Evolutionary conservation across 2,113 vertebrate genomes (phyloP), one percentile per base, ranked within the genome.

Genomic region (Nipponia nippon): DNA sequence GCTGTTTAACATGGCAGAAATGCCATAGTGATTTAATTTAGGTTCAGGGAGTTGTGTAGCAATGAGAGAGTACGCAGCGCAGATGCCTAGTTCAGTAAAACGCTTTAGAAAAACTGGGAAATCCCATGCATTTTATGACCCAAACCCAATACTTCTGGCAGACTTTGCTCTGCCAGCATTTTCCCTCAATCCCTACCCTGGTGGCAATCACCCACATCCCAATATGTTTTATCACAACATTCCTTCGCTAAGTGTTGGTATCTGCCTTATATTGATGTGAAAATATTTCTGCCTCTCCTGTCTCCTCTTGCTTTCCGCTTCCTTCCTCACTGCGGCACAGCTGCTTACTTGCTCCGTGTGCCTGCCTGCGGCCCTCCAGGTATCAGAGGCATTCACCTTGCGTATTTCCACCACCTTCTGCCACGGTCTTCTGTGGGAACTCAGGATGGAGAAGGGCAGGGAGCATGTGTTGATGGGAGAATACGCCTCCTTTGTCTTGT

Each of bases 1-100:
- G 79, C 52, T n/a, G 3, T 95, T 96, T 95, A 93, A 94, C 94
- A 82, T 91, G 93, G 91, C 89, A 93, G 91, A 90, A 94, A 94
- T 91, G 93, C 89, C 89, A 80, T 0, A 83, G 84, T 91, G 89
- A 93, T 96, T 95, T 95, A 80, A 96, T 97, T 96, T 88, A 85
- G 78, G 84, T 87, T 72, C 58, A 50, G 79, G 89, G 82, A 88
- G 66, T 55, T 93, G 84, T 44, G 59, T 86, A 80, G 49, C 94
- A 88, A 71, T 47, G 46, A 69, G 82, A 85, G 62, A 93, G 87
- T 69, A 87, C 3, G 0, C 75, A 83, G 77, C 62, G 80, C 77
- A 79, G 73, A 53, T 83, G 86, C 67, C 85, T 90, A 58, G 42
- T 95, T 95, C 81, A 70, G 82, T 89, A 76, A 85, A 90, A 91